Conservation (phyloP, 1,140 invertebrate species). For the Drosophila dunni region DNA sequence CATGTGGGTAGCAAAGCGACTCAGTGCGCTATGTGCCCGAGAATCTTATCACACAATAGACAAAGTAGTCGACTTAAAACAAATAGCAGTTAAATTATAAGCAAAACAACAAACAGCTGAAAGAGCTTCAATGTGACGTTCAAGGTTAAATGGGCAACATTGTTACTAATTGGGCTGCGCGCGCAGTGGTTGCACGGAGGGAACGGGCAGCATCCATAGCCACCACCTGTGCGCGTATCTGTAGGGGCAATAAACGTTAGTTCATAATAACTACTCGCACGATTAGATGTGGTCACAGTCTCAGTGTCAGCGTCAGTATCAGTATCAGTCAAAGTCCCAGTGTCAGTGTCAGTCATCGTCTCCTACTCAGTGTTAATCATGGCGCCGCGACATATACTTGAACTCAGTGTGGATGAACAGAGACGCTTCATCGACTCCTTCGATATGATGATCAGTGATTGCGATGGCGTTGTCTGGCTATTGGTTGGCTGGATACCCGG, state of each 20-base stretch:
- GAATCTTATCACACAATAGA: background rate
- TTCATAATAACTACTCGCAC: slow-evolving; percentile 9
- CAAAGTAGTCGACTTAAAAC: background rate
- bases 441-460: slow-evolving; percentile 68
- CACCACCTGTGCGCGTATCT: slow-evolving; percentile 8
- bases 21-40: background rate
- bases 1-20: too few relatives aligned
- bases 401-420: slow-evolving; percentile 64
- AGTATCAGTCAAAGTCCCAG: too few relatives aligned
- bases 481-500: slow-evolving; percentile 85
- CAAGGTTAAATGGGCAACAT: slow-evolving; percentile 55
- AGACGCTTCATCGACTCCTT: slow-evolving; percentile 70
- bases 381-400: slow-evolving; percentile 71
- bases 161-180: slow-evolving; percentile 59
- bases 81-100: slow-evolving; percentile 2
- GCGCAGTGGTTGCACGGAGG: slow-evolving; percentile 48
- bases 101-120: background rate
- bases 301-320: background rate
- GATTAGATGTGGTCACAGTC: background rate
- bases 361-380: slow-evolving; percentile 34
- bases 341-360: too few relatives aligned
- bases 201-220: slow-evolving; percentile 45
- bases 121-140: slow-evolving; percentile 65
- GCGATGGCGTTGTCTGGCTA: slow-evolving; percentile 75
- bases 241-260: background rate